Evolutionary conservation across 2,797 vertebrate species (phyloP), one percentile per base, ranked within the genome.

Genomic region (Enteromius trimaculatus): DNA sequence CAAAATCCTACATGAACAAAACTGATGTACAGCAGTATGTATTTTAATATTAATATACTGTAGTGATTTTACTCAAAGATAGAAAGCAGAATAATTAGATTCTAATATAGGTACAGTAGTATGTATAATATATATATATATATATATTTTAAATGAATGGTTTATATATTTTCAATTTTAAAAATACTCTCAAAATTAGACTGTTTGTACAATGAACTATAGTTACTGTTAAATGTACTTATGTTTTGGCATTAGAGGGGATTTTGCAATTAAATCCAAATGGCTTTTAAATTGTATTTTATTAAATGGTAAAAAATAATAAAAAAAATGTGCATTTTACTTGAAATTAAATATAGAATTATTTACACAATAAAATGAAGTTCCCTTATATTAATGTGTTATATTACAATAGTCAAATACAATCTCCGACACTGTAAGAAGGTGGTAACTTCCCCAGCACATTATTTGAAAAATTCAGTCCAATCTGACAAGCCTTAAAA

Each of bases 401-500:
- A n/a, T n/a, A n/a, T n/a, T n/a, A n/a, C n/a, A n/a, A 68, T 9
- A 51, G 29, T 68, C 4, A 11, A 78, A 51, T 31, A 16, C 75
- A 68, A 66, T 78, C 37, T 42, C 39, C 3, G 39, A 77, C 26
- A 2, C 75, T 49, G 21, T 53, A 26, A 65, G 37, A 23, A 77
- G 75, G 29, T 14, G 66, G 8, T 31, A 49, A 55, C 64, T 64
- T 23, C 44, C 19, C 11, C 70, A 13, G 58, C 53, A 66, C 71
- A 58, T 69, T 66, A 53, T 72, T 72, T 69, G 0, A 86, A 79
- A 86, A 80, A 79, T 83, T 76, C 62, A 1, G 62, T 86, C 71
- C 80, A 51, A 87, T 90, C 87, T 86, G 86, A 88, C 85, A 84
- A 90, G 85, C 84, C 81, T 79, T 83, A 11, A 84, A 81, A 85